Base-by-base conservation (phyloP, 2,113 vertebrate genomes). In the Salvelinus sp. region DNA sequence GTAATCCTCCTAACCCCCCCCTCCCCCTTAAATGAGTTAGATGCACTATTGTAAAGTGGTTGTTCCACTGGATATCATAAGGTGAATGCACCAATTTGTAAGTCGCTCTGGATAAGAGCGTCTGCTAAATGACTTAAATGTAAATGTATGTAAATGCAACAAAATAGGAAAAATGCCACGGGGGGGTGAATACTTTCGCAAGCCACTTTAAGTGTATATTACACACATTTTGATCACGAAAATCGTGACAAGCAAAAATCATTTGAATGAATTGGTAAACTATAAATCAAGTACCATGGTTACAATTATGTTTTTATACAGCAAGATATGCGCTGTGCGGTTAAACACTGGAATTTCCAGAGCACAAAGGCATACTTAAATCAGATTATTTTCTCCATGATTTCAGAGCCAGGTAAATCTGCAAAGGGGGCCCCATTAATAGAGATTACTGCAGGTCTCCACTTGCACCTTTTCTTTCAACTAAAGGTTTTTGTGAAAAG, bases 291-390 rank as follows among this genome's bases (percentile, higher is more conserved):
- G 23, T 44, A n/a, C 20, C 72, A 68, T 72, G 72, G 75, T 85
- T 85, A 88, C 86, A 81, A 87, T 87, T 68, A 82, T 84, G 81
- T 85, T 83, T 86, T 85, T 63, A 83, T 70, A 81, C 76, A 74
- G 69, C 65, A 1, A 69, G 67, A 48, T 69, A 33, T 76, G 74
- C 38, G 2, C 38, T 44, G 38, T 54, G 16, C 67, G 77, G 75
- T 81, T 76, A 48, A 64, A 64, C 71, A 57, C 64, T 79, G 86
- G 84, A 89, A 90, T 89, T 88, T 85, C 83, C 85, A 78, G 38
- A 10, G 77, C 69, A 86, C 79, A 86, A 82, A 84, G 80, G 63
- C 75, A 76, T 82, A 83, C 75, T 82, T 83, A 85, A 87, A 83
- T 82, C 82, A 83, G 81, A 63, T 81, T 87, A 68, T 79, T 78